Base-by-base conservation (phyloP, 1,140 invertebrate genomes). In the Leptinotarsa lineolata region DNA sequence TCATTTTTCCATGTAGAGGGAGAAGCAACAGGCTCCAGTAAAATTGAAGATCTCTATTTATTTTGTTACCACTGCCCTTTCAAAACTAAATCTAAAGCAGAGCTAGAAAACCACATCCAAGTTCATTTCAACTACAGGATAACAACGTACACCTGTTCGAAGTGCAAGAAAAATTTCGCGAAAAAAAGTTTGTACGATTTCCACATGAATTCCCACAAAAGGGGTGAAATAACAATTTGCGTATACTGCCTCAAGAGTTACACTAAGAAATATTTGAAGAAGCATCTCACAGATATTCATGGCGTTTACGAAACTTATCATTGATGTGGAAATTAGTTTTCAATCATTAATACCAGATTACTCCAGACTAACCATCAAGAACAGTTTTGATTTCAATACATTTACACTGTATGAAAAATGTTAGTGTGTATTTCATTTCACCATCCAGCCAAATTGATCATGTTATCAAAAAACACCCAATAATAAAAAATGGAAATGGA, bases 21-120 rank as follows among this genome's bases (percentile, higher is more conserved):
- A 63, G 61, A 63, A 13, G 8, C 20, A 22, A 13, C 20, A 15
- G 4, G 4, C 61, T 30, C 20, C 6, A 63, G 20, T 30, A 21
- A 30, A 21, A 63, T 20, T 20, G 61, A 63, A 63, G 20, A 20
- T n/a, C 61, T 22, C 20, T 63, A 18, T 21, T 21, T 63, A 63
- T 63, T 63, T 21, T 63, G 61, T 21, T 63, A 63, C 20, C 61
- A 63, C 20, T 63, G 61, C 61, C 16, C 21, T 63, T 63, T 22
- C 6, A 63, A 63, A 21, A 63, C 61, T 20, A 22, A 22, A 63
- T 63, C 24, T 16, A 63, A 63, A 30, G 16, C 13, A 20, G 61
- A 63, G 15, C 61, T 63, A 8, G 61, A 22, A 22, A 21, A 63
- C 13, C 61, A 63, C 21, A 63, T 63, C 5, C 61, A 20, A 12